Conservation (phyloP, 2,888 invertebrate species). For the Cephus rjabovi region DNA sequence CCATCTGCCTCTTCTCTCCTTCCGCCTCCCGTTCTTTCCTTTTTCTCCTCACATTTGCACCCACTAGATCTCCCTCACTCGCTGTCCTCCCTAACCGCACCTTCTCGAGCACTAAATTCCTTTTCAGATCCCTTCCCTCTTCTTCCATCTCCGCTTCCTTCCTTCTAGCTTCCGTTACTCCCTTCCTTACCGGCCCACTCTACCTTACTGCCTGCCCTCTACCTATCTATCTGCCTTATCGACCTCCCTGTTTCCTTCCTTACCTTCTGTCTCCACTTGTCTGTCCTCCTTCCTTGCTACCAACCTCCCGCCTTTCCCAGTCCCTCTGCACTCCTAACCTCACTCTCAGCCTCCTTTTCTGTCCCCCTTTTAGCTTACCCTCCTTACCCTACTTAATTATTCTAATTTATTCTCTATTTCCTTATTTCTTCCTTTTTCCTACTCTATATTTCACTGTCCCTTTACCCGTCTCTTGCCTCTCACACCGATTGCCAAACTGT, state of each 20-base stretch:
- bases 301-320: not conserved
- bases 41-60: not conserved
- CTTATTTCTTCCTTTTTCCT: constrained; percentile 5
- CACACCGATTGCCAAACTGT: too few species aligned
- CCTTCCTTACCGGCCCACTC: too few species aligned
- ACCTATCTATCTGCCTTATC: too few species aligned
- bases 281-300: not conserved
- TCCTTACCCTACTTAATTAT: not conserved
- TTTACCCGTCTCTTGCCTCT: too few species aligned
- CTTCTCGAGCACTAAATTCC: too few species aligned
- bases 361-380: not conserved
- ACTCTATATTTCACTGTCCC: too few species aligned
- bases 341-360: not conserved
- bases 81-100: too few species aligned
- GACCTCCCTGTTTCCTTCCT: not conserved
- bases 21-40: not conserved
- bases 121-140: too few species aligned
- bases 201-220: too few species aligned
- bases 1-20: not conserved
- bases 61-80: too few species aligned
- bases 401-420: not conserved
- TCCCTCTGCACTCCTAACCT: not conserved
- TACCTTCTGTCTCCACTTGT: not conserved
- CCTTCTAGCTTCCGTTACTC: too few species aligned
- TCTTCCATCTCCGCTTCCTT: too few species aligned